These are phyloP conservation scores for Oryzias javanicus DNA, from an alignment of 2,113 vertebrate species.

Conservation along the genomic window DNA sequence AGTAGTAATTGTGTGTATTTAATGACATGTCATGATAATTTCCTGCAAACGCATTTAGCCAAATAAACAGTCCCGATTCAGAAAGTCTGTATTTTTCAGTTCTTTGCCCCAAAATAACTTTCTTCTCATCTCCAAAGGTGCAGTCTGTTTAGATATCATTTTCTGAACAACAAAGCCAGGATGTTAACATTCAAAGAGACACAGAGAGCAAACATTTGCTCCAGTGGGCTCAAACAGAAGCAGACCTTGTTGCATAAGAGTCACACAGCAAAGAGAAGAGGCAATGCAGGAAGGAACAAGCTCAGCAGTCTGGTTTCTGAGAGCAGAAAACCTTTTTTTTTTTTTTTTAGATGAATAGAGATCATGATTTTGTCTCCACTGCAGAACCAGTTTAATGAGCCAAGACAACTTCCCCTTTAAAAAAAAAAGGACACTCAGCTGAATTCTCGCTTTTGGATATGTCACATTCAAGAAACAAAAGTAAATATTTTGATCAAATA, in stretches of 20 bases:
- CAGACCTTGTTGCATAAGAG: conserved; percentile 45
- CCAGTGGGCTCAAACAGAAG: conserved; percentile 38
- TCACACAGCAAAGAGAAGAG: conserved; percentile 13
- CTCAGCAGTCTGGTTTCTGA: conserved; percentile 49
- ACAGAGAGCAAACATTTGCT: conserved; percentile 24
- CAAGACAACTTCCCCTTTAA: neutral
- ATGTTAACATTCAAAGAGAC: conserved; percentile 27
- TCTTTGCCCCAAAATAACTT: neutral
- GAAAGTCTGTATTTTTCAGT: neutral
- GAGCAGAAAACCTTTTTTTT: conserved; percentile 6
- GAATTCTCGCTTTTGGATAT: too few relatives aligned
- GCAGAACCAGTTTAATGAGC: conserved; percentile 9
- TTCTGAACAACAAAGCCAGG: neutral
- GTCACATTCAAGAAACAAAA: too few relatives aligned
- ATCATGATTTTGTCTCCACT: neutral
- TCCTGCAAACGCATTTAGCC: neutral
- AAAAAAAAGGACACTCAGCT: neutral
- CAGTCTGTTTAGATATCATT: neutral
- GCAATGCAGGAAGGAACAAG: conserved; percentile 28
- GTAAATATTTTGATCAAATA: too few relatives aligned
- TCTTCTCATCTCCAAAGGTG: neutral
- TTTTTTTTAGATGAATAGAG: conserved; percentile 9
- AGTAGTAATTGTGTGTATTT: too few relatives aligned
- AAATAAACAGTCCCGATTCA: neutral
- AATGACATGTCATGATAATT: neutral